Base-by-base conservation (phyloP, 92 coral and sea anemone species). In the Diadumene lineata region DNA sequence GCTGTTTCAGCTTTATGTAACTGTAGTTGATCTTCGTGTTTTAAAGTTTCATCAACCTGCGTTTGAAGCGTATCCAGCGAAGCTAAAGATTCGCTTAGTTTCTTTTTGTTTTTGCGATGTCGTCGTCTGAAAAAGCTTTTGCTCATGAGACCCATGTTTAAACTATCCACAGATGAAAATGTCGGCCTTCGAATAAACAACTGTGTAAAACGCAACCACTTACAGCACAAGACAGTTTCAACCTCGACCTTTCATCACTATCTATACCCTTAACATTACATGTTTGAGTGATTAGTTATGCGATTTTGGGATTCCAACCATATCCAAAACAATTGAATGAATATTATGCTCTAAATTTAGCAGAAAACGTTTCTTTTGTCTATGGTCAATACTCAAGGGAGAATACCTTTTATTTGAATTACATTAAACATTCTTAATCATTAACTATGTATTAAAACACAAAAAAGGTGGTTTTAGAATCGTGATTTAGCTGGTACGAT, bases 231-330 rank as follows among this genome's bases (percentile, higher is more conserved):
- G 53, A 53, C 11, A 70, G 27, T 0, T 44, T 70, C 27, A 56
- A 72, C 77, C 38, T 72, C 77, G 63, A 72, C 77, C 76, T 56
- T 33, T n/a, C n/a, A 56, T 56, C 66, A 56, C 56, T n/a, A 72
- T 27, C 22, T 23, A 15, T 8, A 58, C 50, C 29, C 53, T 72
- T 31, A 34, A 13, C n/a, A 56, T 38, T 46, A 73, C 58, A 78
- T 78, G 33, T 50, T 34, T 48, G 53, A 33, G 16, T 32, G 75
- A 78, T 78, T 78, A 68, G 75, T 67, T 68, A 25, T 22, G 43
- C 82, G 43, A 57, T 64, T 55, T 68, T 78, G 43, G 82, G 64
- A 78, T 78, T 67, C 82, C 82, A 64, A 56, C 66, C 62, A 72
- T 72, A 72, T 56, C 66, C 11, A 29, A 34, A 72, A 32, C 66